phyloP scores from a whole-genome alignment of 2,888 invertebrate species.

The Chymomyza fuscimana region DNA sequence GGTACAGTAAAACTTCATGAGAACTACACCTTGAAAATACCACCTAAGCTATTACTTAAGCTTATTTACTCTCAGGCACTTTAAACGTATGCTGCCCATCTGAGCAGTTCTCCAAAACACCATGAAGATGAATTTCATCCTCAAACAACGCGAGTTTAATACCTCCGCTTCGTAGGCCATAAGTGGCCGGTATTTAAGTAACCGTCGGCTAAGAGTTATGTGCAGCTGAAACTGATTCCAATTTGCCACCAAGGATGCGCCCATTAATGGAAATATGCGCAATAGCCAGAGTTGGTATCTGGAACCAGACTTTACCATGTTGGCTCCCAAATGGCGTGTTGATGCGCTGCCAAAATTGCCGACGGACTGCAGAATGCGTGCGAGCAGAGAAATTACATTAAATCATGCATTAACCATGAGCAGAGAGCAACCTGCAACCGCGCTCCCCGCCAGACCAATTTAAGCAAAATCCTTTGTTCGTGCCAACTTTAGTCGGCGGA shows the following conservation, averaged over 20 bases:
- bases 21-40: neutral
- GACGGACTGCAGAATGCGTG: constrained; percentile 50
- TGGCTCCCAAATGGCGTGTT: constrained; percentile 72
- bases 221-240: constrained; percentile 56
- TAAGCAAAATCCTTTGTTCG: constrained; percentile 67
- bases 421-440: neutral
- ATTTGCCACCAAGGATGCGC: constrained; percentile 73
- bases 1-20: neutral
- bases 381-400: constrained; percentile 68
- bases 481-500: constrained; percentile 2
- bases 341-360: constrained; percentile 73
- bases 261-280: constrained; percentile 73
- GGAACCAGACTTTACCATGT: constrained; percentile 9
- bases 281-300: constrained; percentile 33
- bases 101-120: neutral
- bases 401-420: constrained; percentile 75
- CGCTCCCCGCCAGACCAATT: constrained; percentile 41
- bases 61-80: neutral
- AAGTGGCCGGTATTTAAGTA: constrained; percentile 60
- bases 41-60: neutral
- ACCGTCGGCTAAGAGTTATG: constrained; percentile 56
- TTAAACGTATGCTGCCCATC: neutral
- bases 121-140: neutral
- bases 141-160: neutral
- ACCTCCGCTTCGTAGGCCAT: constrained; percentile 35